phyloP scores from a whole-genome alignment of 1,140 invertebrate species.

The Gonatopus flavifemur region DNA sequence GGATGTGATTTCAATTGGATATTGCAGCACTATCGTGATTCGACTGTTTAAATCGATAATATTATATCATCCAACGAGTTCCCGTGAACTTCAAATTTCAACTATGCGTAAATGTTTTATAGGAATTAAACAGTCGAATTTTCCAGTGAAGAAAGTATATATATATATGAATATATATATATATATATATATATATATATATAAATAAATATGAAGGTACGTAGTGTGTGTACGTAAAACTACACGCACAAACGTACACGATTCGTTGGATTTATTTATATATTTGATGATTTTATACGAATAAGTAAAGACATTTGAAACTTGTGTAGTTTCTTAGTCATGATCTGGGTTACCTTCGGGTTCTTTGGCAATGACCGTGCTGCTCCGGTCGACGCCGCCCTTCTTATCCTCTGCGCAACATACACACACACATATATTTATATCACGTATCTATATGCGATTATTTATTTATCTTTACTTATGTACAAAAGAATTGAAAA shows the following conservation, averaged over 20 bases:
- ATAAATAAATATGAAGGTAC: neutral
- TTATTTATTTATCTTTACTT: constrained; percentile 25
- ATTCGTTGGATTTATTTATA: neutral
- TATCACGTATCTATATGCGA: constrained; percentile 50
- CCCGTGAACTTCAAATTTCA: too few relatives aligned
- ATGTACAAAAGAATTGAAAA: constrained; percentile 6
- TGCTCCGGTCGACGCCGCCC: constrained; percentile 86
- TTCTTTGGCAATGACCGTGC: constrained; percentile 92
- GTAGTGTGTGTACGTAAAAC: constrained; percentile 23
- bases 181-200: constrained; percentile 13
- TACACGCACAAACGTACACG: constrained; percentile 23
- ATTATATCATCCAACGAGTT: too few relatives aligned
- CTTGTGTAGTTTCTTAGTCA: constrained; percentile 25
- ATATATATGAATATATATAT: constrained; percentile 4
- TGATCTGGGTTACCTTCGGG: constrained; percentile 74
- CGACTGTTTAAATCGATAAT: too few relatives aligned
- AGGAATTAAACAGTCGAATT: too few relatives aligned
- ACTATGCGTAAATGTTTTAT: too few relatives aligned
- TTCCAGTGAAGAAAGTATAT: constrained; percentile 5
- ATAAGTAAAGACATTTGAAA: constrained; percentile 35
- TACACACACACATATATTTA: constrained; percentile 56
- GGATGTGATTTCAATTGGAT: too few relatives aligned
- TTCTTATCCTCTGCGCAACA: constrained; percentile 81
- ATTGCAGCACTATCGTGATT: too few relatives aligned
- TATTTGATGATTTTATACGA: neutral